phyloP scores from a whole-genome alignment of 2,113 vertebrate species.

The Lepus timidus region DNA sequence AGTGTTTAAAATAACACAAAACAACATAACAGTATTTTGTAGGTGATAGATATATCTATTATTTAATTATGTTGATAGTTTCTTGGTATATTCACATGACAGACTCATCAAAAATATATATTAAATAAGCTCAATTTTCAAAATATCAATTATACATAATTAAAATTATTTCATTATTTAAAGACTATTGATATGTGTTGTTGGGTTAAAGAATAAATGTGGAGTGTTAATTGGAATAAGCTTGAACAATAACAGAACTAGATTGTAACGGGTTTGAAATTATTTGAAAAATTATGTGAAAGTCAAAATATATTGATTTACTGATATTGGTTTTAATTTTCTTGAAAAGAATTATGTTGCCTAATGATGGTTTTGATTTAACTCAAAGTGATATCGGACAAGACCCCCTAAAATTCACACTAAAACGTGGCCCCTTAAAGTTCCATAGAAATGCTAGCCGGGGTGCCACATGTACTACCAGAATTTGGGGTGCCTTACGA shows the following conservation, averaged over 20 bases:
- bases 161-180: neutral
- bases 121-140: neutral
- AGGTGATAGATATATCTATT: neutral
- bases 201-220: neutral
- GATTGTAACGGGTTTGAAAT: neutral
- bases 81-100: neutral
- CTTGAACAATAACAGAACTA: neutral
- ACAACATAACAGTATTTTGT: neutral
- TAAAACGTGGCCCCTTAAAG: too few relatives aligned
- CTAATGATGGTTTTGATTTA: neutral
- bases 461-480: too few relatives aligned
- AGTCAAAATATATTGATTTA: neutral
- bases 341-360: neutral
- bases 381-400: neutral
- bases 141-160: neutral
- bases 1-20: neutral
- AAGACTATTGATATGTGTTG: neutral
- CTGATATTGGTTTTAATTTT: neutral
- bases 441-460: too few relatives aligned
- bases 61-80: neutral
- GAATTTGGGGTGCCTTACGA: too few relatives aligned
- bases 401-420: too few relatives aligned
- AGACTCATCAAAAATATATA: neutral
- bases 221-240: neutral
- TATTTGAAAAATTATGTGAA: neutral